Percentiles rank a stretch among this genome's conserved stretches.
Conservation (phyloP, 2,888 invertebrate species). For the Theodoxus fluviatilis region DNA sequence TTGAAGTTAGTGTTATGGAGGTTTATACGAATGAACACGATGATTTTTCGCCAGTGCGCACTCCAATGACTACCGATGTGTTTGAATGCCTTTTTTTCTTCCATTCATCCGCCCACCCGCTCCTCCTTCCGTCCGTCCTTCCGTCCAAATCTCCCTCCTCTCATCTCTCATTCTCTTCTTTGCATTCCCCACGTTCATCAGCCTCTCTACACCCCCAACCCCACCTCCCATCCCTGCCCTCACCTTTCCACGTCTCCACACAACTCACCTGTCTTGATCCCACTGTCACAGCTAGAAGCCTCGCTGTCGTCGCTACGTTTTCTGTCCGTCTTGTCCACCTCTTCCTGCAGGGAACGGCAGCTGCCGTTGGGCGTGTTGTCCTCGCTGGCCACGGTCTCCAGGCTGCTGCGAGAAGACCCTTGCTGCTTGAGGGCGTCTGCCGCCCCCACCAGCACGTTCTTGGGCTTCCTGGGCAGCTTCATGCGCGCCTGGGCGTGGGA, state of each 20-base stretch:
- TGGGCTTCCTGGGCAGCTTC: constrained; percentile 59
- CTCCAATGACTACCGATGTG: too few relatives aligned
- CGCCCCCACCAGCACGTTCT: constrained; percentile 54
- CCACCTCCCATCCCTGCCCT: not conserved
- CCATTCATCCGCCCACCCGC: too few relatives aligned
- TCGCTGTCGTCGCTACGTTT: constrained; percentile 45
- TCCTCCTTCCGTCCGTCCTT: too few relatives aligned
- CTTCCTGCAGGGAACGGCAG: constrained; percentile 14
- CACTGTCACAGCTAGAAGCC: constrained; percentile 45
- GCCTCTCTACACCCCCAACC: not conserved
- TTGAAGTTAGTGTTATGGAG: too few relatives aligned
- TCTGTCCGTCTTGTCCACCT: not conserved
- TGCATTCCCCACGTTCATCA: too few relatives aligned
- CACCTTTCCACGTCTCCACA: not conserved
- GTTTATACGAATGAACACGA: too few relatives aligned
- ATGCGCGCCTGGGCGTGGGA: constrained; percentile 61
- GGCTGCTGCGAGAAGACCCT: constrained; percentile 6
- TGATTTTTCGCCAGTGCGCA: too few relatives aligned
- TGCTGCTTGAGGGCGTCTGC: constrained; percentile 54
- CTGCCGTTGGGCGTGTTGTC: constrained; percentile 23
- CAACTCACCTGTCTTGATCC: constrained; percentile 36
- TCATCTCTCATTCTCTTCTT: too few relatives aligned
- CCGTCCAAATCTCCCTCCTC: too few relatives aligned
- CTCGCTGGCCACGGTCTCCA: constrained; percentile 28
- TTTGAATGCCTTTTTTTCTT: too few relatives aligned